Percentiles rank a stretch among this genome's conserved stretches.
Evolutionary conservation across 2,888 invertebrate genomes (phyloP).

Genomic region (Epistrophe eligans): DNA sequence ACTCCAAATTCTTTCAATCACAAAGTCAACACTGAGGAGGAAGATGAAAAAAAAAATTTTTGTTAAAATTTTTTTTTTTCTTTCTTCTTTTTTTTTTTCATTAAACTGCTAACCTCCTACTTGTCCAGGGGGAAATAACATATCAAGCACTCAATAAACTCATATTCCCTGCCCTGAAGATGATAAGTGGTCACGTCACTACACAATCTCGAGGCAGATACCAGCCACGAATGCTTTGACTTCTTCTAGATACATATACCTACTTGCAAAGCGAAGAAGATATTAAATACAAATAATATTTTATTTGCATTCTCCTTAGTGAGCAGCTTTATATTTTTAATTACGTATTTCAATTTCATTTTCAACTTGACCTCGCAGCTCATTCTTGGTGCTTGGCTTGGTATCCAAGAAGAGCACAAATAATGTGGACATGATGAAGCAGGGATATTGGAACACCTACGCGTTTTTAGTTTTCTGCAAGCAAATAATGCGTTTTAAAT

Average conservation of each 20-base stretch:
- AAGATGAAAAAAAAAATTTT: constrained; percentile 25
- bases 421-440: background rate
- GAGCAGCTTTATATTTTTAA: constrained; percentile 61
- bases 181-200: constrained; percentile 69
- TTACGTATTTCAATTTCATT: constrained; percentile 28
- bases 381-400: constrained; percentile 16
- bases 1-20: constrained; percentile 32
- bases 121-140: constrained; percentile 70
- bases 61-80: constrained; percentile 14
- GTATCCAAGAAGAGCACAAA: background rate
- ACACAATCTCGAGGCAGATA: constrained; percentile 24
- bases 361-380: constrained; percentile 29
- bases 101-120: constrained; percentile 60
- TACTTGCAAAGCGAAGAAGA: constrained; percentile 24
- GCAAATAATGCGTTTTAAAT: constrained; percentile 19
- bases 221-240: constrained; percentile 2
- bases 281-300: constrained; percentile 63
- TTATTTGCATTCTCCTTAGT: constrained; percentile 75
- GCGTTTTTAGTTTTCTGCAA: constrained; percentile 5
- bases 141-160: constrained; percentile 76
- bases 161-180: constrained; percentile 65
- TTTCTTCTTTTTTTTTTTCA: constrained; percentile 31
- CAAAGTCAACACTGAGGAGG: constrained; percentile 29
- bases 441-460: constrained; percentile 40
- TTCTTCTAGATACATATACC: background rate